Percentiles rank a stretch among this genome's conserved stretches.
Evolutionary conservation across 2,797 vertebrate genomes (phyloP).

Genomic region (Myotis daubentonii): DNA sequence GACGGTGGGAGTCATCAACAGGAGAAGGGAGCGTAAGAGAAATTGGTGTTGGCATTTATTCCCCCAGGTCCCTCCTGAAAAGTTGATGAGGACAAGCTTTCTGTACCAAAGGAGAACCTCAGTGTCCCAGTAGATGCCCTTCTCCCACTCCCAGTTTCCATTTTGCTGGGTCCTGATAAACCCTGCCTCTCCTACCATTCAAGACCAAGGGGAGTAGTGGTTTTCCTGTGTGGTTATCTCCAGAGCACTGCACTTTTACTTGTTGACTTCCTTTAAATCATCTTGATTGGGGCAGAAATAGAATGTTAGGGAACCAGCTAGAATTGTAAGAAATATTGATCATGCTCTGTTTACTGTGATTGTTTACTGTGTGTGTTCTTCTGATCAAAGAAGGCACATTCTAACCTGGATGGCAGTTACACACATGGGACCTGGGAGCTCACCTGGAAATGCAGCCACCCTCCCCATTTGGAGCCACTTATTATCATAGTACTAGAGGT

Average conservation of each 20-base stretch:
- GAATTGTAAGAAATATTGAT: too few relatives aligned
- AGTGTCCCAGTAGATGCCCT: background rate
- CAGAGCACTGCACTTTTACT: background rate
- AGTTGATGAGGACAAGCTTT: background rate
- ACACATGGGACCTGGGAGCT: too few relatives aligned
- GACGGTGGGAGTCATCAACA: background rate
- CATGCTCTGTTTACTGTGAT: too few relatives aligned
- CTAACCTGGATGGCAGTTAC: too few relatives aligned
- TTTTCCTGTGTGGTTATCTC: background rate
- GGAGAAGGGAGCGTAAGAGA: background rate
- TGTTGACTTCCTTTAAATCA: background rate
- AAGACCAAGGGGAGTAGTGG: background rate
- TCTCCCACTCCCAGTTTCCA: background rate
- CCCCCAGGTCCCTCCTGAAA: background rate
- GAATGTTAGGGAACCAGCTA: too few relatives aligned
- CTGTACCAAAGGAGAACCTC: background rate
- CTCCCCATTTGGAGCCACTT: too few relatives aligned
- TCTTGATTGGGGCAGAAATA: too few relatives aligned
- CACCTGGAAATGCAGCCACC: too few relatives aligned
- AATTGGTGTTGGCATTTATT: background rate
- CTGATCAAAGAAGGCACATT: too few relatives aligned
- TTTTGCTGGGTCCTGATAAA: background rate
- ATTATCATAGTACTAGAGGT: too few relatives aligned
- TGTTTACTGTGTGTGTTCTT: too few relatives aligned
- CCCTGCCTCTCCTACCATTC: accelerated